These are phyloP conservation scores for Acronicta psi DNA, from an alignment of 2,888 invertebrate species.

Conservation along the genomic window DNA sequence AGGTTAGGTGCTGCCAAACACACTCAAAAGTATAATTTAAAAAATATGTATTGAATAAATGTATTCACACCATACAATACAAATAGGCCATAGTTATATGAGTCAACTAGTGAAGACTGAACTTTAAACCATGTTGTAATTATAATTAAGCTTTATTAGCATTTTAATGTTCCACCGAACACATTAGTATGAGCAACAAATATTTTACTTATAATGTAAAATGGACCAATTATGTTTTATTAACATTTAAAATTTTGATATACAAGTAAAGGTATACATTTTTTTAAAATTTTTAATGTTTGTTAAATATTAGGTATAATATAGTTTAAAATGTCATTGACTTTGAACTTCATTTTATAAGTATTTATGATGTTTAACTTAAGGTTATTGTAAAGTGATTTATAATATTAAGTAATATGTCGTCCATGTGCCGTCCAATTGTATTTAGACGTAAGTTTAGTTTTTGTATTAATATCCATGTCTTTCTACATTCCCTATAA, in stretches of 20 bases:
- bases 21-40: too few relatives aligned
- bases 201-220: neutral
- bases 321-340: too few relatives aligned
- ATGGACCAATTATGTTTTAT: slow-evolving; percentile 10
- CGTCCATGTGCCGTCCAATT: slow-evolving; percentile 46
- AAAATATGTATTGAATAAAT: neutral
- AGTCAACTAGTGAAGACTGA: slow-evolving; percentile 53
- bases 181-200: neutral
- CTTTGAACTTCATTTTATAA: too few relatives aligned
- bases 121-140: slow-evolving; percentile 33
- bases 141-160: slow-evolving; percentile 38
- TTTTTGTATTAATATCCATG: slow-evolving; percentile 9
- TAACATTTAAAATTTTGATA: slow-evolving; percentile 2
- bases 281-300: too few relatives aligned
- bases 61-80: slow-evolving; percentile 10
- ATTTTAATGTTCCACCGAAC: slow-evolving; percentile 47
- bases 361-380: too few relatives aligned
- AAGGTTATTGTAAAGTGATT: too few relatives aligned
- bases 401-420: neutral
- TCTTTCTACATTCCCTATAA: slow-evolving; percentile 3
- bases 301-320: too few relatives aligned
- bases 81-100: slow-evolving; percentile 31
- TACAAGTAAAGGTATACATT: slow-evolving; percentile 1
- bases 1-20: too few relatives aligned
- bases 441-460: slow-evolving; percentile 24